These are phyloP conservation scores for Reticulitermes lucifugus DNA, from an alignment of 2,888 invertebrate species.

Conservation along the genomic window DNA sequence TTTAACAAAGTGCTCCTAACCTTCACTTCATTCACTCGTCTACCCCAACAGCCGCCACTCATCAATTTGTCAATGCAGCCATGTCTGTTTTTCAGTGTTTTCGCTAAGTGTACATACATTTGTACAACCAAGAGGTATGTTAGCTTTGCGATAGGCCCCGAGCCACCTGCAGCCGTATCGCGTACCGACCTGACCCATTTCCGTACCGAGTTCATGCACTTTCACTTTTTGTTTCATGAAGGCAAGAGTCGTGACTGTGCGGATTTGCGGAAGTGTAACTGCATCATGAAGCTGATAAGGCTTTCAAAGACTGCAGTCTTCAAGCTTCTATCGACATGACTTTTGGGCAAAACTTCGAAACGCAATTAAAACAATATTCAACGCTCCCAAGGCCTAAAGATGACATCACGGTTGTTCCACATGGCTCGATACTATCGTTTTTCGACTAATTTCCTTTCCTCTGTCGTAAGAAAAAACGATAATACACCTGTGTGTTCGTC, in stretches of 20 bases:
- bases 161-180: neutral
- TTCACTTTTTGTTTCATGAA: conserved; percentile 22
- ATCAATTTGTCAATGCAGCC: too few relatives aligned
- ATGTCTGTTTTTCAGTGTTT: too few relatives aligned
- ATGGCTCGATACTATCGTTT: neutral
- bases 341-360: neutral
- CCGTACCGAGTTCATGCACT: neutral
- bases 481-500: too few relatives aligned
- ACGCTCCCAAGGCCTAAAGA: neutral
- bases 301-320: too few relatives aligned
- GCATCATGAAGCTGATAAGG: neutral
- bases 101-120: too few relatives aligned
- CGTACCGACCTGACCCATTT: conserved; percentile 13
- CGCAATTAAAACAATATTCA: neutral
- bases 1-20: too few relatives aligned
- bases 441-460: too few relatives aligned
- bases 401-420: neutral
- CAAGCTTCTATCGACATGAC: neutral
- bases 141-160: too few relatives aligned
- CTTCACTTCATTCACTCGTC: too few relatives aligned
- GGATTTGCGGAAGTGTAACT: conserved; percentile 12
- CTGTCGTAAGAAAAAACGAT: too few relatives aligned
- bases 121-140: too few relatives aligned
- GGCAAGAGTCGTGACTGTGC: neutral
- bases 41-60: too few relatives aligned